Conservation (phyloP, 1,140 invertebrate genomes). For the Macrobrachium nipponense region DNA sequence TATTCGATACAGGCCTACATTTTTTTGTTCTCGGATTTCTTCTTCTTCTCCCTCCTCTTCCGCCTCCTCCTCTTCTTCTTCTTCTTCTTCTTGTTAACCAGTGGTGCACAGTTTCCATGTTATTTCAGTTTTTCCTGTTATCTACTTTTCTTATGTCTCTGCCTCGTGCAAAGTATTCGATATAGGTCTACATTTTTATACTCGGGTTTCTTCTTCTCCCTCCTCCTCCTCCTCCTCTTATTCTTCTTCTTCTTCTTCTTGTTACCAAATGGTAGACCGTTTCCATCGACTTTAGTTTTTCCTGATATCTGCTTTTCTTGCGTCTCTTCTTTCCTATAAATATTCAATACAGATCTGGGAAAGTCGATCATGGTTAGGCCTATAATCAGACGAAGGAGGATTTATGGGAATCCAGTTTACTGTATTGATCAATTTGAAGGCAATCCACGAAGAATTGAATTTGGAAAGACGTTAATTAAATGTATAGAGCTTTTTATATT, state of each 20-base stretch:
- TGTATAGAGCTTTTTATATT: too few relatives aligned
- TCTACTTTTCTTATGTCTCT: neutral
- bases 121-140: neutral
- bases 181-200: neutral
- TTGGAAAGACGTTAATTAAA: too few relatives aligned
- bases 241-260: neutral
- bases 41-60: slow-evolving; percentile 3
- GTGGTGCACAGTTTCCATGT: neutral
- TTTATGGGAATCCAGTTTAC: too few relatives aligned
- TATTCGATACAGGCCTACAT: neutral
- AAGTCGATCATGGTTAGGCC: too few relatives aligned
- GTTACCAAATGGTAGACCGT: neutral
- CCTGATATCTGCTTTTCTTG: neutral
- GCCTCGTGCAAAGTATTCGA: neutral
- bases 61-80: neutral
- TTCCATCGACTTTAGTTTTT: neutral
- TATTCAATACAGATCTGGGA: neutral
- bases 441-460: too few relatives aligned
- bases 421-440: too few relatives aligned
- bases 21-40: slow-evolving; percentile 6
- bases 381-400: too few relatives aligned
- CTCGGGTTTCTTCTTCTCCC: neutral
- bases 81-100: too few relatives aligned
- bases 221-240: neutral
- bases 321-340: neutral